phyloP scores from a whole-genome alignment of 1,140 invertebrate species.

The Acromyrmex heyeri region DNA sequence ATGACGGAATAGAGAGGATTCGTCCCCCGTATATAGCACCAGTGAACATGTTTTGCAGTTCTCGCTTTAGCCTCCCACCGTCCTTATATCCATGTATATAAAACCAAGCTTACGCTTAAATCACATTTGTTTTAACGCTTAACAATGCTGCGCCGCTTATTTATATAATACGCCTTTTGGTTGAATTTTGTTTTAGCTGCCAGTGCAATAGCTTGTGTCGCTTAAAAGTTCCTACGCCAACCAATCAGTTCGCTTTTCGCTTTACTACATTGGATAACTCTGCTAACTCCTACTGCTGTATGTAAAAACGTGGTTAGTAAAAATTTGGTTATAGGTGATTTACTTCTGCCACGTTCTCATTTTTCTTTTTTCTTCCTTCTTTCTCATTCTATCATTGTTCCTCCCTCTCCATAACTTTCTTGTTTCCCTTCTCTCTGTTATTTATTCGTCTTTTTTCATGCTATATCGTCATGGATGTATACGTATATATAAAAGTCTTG shows the following conservation, averaged over 20 bases:
- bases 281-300: slow-evolving; percentile 84
- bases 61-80: slow-evolving; percentile 77
- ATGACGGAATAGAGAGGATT: slow-evolving; percentile 73
- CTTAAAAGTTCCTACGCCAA: slow-evolving; percentile 83
- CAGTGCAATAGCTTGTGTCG: slow-evolving; percentile 85
- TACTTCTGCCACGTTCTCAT: slow-evolving; percentile 47
- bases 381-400: neutral
- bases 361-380: slow-evolving; percentile 28
- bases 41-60: slow-evolving; percentile 63
- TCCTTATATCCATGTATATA: slow-evolving; percentile 39
- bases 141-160: slow-evolving; percentile 66
- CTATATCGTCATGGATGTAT: slow-evolving; percentile 32
- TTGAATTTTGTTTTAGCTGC: slow-evolving; percentile 85
- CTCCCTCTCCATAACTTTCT: neutral
- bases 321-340: slow-evolving; percentile 73
- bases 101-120: slow-evolving; percentile 68
- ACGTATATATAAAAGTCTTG: slow-evolving; percentile 35
- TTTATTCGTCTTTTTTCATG: slow-evolving; percentile 6
- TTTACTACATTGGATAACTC: slow-evolving; percentile 86
- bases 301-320: slow-evolving; percentile 82
- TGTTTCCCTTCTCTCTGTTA: neutral
- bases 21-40: slow-evolving; percentile 54
- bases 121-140: slow-evolving; percentile 61
- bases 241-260: slow-evolving; percentile 82
- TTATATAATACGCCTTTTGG: slow-evolving; percentile 74